These are phyloP conservation scores for Catocala nupta DNA, from an alignment of 2,888 invertebrate species.

Conservation along the genomic window DNA sequence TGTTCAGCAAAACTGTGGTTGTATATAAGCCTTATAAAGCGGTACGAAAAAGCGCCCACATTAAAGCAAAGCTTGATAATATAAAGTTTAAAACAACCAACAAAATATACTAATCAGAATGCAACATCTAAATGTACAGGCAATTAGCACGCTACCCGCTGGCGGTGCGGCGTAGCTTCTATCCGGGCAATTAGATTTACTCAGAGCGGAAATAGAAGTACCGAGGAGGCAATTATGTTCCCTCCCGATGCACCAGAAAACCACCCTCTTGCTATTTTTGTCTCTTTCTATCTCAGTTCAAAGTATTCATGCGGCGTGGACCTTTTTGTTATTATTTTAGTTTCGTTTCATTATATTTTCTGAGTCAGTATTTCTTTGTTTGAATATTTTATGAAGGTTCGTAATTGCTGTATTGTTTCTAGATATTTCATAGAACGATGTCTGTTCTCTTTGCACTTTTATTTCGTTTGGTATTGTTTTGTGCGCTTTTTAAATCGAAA, in stretches of 20 bases:
- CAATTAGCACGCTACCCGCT: slow-evolving; percentile 22
- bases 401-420: slow-evolving; percentile 7
- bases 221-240: slow-evolving; percentile 51
- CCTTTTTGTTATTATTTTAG: slow-evolving; percentile 3
- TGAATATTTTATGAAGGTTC: slow-evolving; percentile 2
- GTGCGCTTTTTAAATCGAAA: neutral
- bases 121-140: neutral
- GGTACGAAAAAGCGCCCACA: too few species aligned
- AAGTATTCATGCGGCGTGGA: slow-evolving; percentile 5
- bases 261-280: slow-evolving; percentile 16
- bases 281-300: slow-evolving; percentile 8
- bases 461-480: neutral
- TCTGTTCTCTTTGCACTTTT: neutral
- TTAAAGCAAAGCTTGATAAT: neutral
- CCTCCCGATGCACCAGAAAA: slow-evolving; percentile 11
- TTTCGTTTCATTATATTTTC: slow-evolving; percentile 7
- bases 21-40: neutral
- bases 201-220: slow-evolving; percentile 52
- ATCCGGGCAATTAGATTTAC: slow-evolving; percentile 60
- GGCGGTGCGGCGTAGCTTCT: slow-evolving; percentile 26
- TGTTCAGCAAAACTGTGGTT: too few species aligned
- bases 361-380: neutral
- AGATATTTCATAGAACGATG: neutral
- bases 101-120: neutral
- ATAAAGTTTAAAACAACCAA: neutral